Percentiles rank a stretch among this genome's conserved stretches.
Evolutionary conservation across 2,888 invertebrate species (phyloP).

Genomic region (Aplocera efformata): DNA sequence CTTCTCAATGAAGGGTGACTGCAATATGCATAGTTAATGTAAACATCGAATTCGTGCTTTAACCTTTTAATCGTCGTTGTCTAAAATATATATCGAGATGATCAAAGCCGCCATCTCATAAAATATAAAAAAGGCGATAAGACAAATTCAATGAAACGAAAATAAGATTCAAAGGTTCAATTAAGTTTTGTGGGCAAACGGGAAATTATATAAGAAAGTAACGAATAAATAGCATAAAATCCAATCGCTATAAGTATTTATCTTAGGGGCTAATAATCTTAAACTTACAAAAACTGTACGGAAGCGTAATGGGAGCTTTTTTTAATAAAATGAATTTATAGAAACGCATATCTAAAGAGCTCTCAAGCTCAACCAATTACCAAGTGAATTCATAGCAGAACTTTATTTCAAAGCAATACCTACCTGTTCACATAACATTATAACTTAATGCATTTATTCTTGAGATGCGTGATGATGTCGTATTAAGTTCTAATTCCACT

Average conservation of each 20-base stretch:
- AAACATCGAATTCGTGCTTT: too few species aligned
- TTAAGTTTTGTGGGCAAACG: not conserved
- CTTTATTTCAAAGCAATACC: constrained; percentile 1
- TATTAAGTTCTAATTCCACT: constrained; percentile 13
- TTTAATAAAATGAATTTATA: not conserved
- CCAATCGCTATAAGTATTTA: not conserved
- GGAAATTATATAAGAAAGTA: too few species aligned
- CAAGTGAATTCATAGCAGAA: constrained; percentile 3
- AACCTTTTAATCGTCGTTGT: too few species aligned
- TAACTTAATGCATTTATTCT: constrained; percentile 4
- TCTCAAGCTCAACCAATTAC: constrained; percentile 7
- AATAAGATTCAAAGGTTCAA: too few species aligned
- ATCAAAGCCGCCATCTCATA: too few species aligned
- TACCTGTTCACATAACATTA: not conserved
- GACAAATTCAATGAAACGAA: too few species aligned
- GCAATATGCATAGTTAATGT: too few species aligned
- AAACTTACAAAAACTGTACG: too few species aligned
- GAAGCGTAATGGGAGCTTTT: not conserved
- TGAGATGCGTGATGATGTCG: constrained; percentile 15
- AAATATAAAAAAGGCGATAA: too few species aligned
- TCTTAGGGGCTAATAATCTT: too few species aligned
- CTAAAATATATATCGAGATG: too few species aligned
- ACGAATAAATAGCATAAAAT: not conserved
- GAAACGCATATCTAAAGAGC: not conserved
- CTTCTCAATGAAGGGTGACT: too few species aligned